Evolutionary conservation across 2,888 invertebrate species (phyloP).

Genomic region (Hydropsyche betteni): DNA sequence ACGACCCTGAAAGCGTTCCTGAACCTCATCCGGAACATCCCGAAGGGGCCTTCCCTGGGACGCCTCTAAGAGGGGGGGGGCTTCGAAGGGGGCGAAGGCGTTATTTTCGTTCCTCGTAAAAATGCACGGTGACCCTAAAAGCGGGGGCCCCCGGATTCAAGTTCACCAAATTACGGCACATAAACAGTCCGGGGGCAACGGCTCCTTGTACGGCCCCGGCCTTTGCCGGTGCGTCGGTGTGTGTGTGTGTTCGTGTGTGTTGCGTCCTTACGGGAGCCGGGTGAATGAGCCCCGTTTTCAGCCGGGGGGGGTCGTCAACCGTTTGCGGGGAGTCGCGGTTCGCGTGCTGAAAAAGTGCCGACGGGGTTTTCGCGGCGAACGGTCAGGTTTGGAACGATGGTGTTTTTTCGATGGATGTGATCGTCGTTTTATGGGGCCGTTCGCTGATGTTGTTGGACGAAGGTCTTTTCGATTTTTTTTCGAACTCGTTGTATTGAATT

Average conservation of each 20-base stretch:
- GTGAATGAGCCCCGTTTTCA: too few species aligned
- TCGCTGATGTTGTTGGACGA: too few species aligned
- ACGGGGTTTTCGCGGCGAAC: too few species aligned
- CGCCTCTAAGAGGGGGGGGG: background rate
- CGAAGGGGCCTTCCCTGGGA: background rate
- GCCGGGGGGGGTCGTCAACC: too few species aligned
- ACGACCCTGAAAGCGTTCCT: background rate
- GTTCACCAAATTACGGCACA: slow-evolving; percentile 41
- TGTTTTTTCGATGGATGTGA: too few species aligned
- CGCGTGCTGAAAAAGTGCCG: too few species aligned
- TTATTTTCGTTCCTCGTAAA: slow-evolving; percentile 21
- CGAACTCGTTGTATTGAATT: too few species aligned
- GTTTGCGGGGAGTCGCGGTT: too few species aligned
- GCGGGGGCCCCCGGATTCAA: slow-evolving; percentile 34
- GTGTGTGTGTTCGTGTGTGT: background rate
- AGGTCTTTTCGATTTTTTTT: too few species aligned
- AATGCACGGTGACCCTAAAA: slow-evolving; percentile 22
- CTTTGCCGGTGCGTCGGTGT: background rate
- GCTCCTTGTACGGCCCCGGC: slow-evolving; percentile 16
- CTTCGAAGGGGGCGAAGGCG: slow-evolving; percentile 3
- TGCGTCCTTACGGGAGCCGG: too few species aligned
- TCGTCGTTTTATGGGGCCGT: too few species aligned
- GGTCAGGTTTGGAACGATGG: too few species aligned
- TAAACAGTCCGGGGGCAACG: slow-evolving; percentile 39
- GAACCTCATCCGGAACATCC: background rate